Conservation (phyloP, 2,888 invertebrate genomes). For the Azorinus chamasolen region DNA sequence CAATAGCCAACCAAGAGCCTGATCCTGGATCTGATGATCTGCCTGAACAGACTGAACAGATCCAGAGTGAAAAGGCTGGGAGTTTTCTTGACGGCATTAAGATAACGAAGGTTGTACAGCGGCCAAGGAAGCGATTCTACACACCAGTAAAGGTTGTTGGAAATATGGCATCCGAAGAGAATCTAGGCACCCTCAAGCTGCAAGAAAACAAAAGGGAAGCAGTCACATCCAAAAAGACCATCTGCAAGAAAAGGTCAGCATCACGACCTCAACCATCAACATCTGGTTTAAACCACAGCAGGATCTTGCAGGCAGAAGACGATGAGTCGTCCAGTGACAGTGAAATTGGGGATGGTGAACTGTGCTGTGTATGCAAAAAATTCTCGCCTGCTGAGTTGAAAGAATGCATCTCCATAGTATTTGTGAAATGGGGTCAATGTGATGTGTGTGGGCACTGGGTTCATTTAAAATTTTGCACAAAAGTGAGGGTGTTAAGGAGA, state of each 20-base stretch:
- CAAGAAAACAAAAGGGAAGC: slow-evolving; percentile 4
- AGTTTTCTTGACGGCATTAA: slow-evolving; percentile 12
- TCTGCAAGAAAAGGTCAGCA: too few relatives aligned
- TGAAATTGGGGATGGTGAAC: slow-evolving; percentile 12
- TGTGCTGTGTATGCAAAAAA: slow-evolving; percentile 21
- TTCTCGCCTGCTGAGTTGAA: slow-evolving; percentile 2
- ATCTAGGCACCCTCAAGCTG: slow-evolving; percentile 4
- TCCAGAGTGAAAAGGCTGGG: background rate
- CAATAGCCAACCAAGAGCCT: background rate
- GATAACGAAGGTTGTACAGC: slow-evolving; percentile 10
- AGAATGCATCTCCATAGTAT: slow-evolving; percentile 5
- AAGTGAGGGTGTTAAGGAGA: slow-evolving; percentile 19
- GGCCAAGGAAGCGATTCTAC: slow-evolving; percentile 27
- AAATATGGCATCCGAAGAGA: slow-evolving; percentile 20
- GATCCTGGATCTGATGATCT: background rate
- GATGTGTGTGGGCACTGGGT: slow-evolving; percentile 26
- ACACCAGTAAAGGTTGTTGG: slow-evolving; percentile 24
- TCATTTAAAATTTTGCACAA: slow-evolving; percentile 21
- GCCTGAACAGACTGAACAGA: background rate
- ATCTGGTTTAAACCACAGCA: too few relatives aligned
- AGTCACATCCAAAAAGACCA: too few relatives aligned
- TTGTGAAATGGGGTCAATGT: slow-evolving; percentile 37
- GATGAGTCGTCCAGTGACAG: background rate
- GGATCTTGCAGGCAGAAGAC: background rate
- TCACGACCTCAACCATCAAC: too few relatives aligned